Percentiles rank a stretch among this genome's conserved stretches.
Conservation (phyloP, 2,888 invertebrate species). For the Cancer borealis region DNA sequence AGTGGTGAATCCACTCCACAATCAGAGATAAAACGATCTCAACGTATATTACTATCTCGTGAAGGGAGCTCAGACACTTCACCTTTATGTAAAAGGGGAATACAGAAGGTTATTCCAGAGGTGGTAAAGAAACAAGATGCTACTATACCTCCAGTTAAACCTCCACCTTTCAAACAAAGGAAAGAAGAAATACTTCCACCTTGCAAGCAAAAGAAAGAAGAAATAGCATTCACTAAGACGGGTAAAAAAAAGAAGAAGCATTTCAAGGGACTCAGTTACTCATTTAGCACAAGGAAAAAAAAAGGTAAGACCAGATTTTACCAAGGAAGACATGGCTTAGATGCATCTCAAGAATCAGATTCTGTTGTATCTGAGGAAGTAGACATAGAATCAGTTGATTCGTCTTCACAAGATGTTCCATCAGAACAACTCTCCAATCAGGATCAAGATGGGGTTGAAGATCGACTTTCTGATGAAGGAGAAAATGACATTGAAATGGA, state of each 20-base stretch:
- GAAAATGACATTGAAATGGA: slow-evolving; percentile 69
- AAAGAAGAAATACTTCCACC: slow-evolving; percentile 32
- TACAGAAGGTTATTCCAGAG: slow-evolving; percentile 50
- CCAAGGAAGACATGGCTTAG: slow-evolving; percentile 41
- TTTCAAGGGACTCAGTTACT: slow-evolving; percentile 77
- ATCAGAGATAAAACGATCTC: slow-evolving; percentile 64
- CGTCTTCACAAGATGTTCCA: slow-evolving; percentile 71
- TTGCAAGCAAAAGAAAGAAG: slow-evolving; percentile 73
- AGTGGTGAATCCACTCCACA: slow-evolving; percentile 49
- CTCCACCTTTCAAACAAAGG: slow-evolving; percentile 14
- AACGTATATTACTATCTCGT: slow-evolving; percentile 53
- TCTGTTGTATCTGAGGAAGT: slow-evolving; percentile 72
- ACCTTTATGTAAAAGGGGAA: slow-evolving; percentile 42
- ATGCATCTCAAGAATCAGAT: slow-evolving; percentile 63
- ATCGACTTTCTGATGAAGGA: slow-evolving; percentile 56
- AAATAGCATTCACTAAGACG: slow-evolving; percentile 57
- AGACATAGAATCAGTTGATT: slow-evolving; percentile 66
- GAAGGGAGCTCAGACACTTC: slow-evolving; percentile 53
- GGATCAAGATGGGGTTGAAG: slow-evolving; percentile 59
- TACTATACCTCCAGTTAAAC: slow-evolving; percentile 23
- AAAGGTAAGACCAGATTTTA: slow-evolving; percentile 59
- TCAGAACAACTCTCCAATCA: slow-evolving; percentile 64
- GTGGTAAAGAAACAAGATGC: slow-evolving; percentile 38
- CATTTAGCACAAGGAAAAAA: slow-evolving; percentile 75
- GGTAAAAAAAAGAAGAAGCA: slow-evolving; percentile 77